Conservation (phyloP, 2,888 invertebrate genomes). For the Hermaeophaga mercurialis region DNA sequence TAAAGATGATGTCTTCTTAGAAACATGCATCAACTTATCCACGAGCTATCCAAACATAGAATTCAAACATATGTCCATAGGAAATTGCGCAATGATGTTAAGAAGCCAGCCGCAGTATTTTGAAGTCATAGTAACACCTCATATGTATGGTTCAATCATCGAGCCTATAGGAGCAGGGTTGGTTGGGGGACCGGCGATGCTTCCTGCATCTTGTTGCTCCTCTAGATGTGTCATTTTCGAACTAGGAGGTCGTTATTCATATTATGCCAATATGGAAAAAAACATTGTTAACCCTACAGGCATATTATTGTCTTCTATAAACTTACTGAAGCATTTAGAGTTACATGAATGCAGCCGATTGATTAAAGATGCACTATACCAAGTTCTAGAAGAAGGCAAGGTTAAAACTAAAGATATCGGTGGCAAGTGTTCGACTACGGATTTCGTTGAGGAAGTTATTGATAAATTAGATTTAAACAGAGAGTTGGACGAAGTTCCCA, state of each 20-base stretch:
- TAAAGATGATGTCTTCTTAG: slow-evolving; percentile 92
- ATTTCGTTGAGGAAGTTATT: not conserved
- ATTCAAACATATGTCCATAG: not conserved
- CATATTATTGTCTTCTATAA: slow-evolving; percentile 1
- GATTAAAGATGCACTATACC: not conserved
- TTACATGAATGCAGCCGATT: not conserved
- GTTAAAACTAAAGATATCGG: not conserved
- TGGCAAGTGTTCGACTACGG: not conserved
- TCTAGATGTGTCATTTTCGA: slow-evolving; percentile 1
- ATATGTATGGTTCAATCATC: not conserved
- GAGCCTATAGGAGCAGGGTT: not conserved
- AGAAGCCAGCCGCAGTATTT: not conserved
- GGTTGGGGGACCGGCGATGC: not conserved
- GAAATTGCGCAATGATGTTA: slow-evolving; percentile 1
- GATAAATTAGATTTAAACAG: not conserved
- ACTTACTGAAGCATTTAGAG: not conserved
- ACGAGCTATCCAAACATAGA: not conserved
- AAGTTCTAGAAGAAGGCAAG: not conserved
- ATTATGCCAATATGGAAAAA: not conserved
- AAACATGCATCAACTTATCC: slow-evolving; percentile 85
- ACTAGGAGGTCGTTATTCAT: not conserved
- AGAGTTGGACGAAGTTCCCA: no score
- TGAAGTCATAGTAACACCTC: not conserved
- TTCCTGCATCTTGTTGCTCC: not conserved
- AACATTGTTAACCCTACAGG: not conserved